Evolutionary conservation across 2,113 vertebrate species (phyloP).

Genomic region (Sphyrna mokarran): DNA sequence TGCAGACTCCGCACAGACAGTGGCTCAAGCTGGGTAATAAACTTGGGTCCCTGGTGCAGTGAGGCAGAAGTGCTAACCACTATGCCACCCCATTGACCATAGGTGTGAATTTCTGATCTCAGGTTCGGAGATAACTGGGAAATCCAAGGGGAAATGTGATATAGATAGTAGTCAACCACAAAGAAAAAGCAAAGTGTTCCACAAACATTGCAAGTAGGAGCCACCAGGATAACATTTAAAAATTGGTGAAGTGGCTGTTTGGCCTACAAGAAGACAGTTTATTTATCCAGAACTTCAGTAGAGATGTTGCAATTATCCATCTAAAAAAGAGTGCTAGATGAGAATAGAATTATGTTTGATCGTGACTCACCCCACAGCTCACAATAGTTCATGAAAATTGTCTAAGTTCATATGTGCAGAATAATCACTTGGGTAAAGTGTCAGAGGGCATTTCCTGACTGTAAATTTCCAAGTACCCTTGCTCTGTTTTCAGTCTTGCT

Average conservation of each 20-base stretch:
- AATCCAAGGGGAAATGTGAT: no score
- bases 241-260: background rate
- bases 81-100: no score
- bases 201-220: no score
- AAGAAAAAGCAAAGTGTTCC: no score
- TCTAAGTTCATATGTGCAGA: background rate
- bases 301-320: background rate
- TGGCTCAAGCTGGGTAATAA: no score
- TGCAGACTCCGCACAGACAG: no score
- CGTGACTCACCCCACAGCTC: background rate
- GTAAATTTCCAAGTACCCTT: background rate
- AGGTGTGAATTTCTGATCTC: no score
- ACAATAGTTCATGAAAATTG: background rate
- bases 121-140: no score
- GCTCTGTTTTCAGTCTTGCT: background rate
- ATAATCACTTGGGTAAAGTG: background rate
- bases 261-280: background rate
- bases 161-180: no score
- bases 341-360: background rate
- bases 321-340: background rate
- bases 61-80: no score
- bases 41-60: no score
- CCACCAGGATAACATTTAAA: background rate
- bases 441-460: background rate
- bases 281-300: background rate